Conservation (phyloP, 2,888 invertebrate species). For the Dolichomitus sp. region DNA sequence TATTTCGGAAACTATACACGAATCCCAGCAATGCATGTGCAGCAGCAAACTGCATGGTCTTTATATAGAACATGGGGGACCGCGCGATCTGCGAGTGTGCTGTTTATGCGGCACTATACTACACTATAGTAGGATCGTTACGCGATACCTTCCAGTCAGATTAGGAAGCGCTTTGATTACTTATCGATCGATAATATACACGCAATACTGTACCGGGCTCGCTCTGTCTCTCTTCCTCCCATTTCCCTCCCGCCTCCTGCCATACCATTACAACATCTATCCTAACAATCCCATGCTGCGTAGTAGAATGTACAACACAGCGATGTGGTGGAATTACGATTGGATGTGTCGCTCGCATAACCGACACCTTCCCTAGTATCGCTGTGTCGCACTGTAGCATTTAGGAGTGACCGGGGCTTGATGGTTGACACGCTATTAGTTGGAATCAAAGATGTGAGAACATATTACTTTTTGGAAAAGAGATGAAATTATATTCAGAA, state of each 20-base stretch:
- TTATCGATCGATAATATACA: slow-evolving; percentile 66
- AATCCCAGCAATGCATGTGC: slow-evolving; percentile 4
- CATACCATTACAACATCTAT: slow-evolving; percentile 11
- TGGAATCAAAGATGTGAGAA: not conserved
- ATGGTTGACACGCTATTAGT: not conserved
- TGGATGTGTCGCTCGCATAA: slow-evolving; percentile 47
- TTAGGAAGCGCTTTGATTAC: slow-evolving; percentile 68
- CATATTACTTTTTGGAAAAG: no score
- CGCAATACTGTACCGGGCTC: slow-evolving; percentile 28
- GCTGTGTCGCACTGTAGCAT: slow-evolving; percentile 5
- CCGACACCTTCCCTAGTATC: slow-evolving; percentile 35
- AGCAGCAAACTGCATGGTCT: slow-evolving; percentile 1
- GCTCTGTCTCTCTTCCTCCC: not conserved
- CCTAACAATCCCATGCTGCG: not conserved
- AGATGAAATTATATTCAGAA: not conserved
- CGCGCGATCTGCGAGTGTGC: slow-evolving; percentile 23
- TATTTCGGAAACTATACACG: slow-evolving; percentile 51
- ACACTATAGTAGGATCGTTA: slow-evolving; percentile 54
- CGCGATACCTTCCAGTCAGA: slow-evolving; percentile 66
- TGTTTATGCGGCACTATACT: slow-evolving; percentile 48
- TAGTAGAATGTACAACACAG: not conserved
- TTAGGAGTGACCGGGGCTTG: slow-evolving; percentile 5
- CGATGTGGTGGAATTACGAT: slow-evolving; percentile 44
- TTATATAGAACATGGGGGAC: slow-evolving; percentile 5
- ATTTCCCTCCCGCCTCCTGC: not conserved